Evolutionary conservation across 1,140 invertebrate genomes (phyloP).

Genomic region (Drosophila auraria): DNA sequence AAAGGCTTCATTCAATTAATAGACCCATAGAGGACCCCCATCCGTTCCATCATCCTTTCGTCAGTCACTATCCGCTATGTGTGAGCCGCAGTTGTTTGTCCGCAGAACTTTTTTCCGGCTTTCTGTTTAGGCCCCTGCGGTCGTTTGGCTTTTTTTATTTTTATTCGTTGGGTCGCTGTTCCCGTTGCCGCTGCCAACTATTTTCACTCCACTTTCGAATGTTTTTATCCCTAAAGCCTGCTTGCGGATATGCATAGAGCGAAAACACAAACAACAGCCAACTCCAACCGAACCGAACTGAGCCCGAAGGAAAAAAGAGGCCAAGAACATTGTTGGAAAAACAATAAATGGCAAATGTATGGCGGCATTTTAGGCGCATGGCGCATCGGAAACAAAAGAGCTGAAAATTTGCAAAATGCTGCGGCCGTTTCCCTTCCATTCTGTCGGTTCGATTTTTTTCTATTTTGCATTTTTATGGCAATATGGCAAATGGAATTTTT

Average conservation of each 20-base stretch:
- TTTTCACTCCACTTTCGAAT: constrained; percentile 78
- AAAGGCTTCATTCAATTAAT: constrained; percentile 39
- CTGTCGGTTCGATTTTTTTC: constrained; percentile 19
- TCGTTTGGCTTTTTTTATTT: constrained; percentile 65
- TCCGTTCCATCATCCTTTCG: constrained; percentile 9
- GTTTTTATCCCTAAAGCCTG: constrained; percentile 82
- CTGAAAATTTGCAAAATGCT: constrained; percentile 79
- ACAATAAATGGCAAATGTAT: constrained; percentile 83
- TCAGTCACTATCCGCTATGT: not conserved
- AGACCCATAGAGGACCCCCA: constrained; percentile 28
- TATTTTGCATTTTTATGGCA: constrained; percentile 78
- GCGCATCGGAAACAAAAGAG: constrained; percentile 63
- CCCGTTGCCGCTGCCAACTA: constrained; percentile 55
- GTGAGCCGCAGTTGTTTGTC: constrained; percentile 56
- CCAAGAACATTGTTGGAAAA: constrained; percentile 71
- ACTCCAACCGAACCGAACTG: constrained; percentile 31
- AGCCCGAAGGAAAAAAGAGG: constrained; percentile 42
- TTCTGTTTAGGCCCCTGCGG: constrained; percentile 63
- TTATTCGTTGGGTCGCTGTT: constrained; percentile 17
- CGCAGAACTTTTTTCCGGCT: constrained; percentile 35
- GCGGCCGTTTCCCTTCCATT: constrained; percentile 15
- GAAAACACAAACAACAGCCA: constrained; percentile 50
- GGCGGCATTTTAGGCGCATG: constrained; percentile 76
- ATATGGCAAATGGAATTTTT: constrained; percentile 79
- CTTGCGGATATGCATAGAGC: constrained; percentile 77